A percentile compares a stretch with the other conserved stretches of the same genome.
Evolutionary conservation across 2,888 invertebrate species (phyloP).

Genomic region (Phyllotreta cruciferae): DNA sequence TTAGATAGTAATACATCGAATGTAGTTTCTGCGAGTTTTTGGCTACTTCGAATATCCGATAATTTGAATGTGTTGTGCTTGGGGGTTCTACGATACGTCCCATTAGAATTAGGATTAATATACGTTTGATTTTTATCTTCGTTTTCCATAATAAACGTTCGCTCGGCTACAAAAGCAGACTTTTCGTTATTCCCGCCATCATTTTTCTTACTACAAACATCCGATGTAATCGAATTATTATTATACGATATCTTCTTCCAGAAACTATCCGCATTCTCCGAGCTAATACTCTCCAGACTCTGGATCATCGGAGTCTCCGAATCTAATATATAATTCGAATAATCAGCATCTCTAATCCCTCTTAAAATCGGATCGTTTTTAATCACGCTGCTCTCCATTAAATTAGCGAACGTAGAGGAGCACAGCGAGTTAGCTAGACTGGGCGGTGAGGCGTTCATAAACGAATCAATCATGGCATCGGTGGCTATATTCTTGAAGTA

Average conservation of each 20-base stretch:
- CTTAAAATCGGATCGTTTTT: constrained; percentile 58
- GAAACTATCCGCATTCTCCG: constrained; percentile 56
- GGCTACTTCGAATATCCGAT: constrained; percentile 40
- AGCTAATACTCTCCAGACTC: constrained; percentile 54
- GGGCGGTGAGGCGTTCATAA: constrained; percentile 64
- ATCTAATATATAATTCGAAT: constrained; percentile 53
- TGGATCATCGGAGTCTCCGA: constrained; percentile 55
- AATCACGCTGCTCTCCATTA: constrained; percentile 59
- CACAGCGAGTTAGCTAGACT: constrained; percentile 67
- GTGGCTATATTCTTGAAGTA: constrained; percentile 56
- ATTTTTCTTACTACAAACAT: constrained; percentile 41
- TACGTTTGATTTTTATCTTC: constrained; percentile 17
- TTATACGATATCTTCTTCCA: constrained; percentile 50
- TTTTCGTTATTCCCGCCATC: constrained; percentile 5
- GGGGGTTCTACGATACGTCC: constrained; percentile 42
- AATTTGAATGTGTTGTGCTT: constrained; percentile 46
- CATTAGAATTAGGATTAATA: constrained; percentile 36
- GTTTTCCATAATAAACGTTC: not conserved
- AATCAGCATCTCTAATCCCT: constrained; percentile 58
- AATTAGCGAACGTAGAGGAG: constrained; percentile 59
- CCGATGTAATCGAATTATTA: constrained; percentile 1
- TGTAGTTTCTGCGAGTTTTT: constrained; percentile 40
- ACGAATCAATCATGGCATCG: constrained; percentile 62
- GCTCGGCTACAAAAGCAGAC: too few relatives aligned
- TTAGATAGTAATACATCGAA: constrained; percentile 36